Conservation (phyloP, 2,888 invertebrate genomes). For the Sinotaia quadrata region DNA sequence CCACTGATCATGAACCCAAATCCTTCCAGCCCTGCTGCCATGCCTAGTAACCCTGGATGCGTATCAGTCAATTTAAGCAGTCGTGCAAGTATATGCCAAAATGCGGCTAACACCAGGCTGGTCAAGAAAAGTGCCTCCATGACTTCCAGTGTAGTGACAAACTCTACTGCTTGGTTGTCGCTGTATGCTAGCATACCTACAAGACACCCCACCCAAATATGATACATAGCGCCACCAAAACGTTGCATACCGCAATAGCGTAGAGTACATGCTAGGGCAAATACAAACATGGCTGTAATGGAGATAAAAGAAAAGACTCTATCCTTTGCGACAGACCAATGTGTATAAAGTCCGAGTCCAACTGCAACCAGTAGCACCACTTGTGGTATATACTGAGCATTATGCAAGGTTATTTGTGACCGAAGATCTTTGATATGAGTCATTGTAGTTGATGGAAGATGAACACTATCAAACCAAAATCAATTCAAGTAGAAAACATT, state of each 20-base stretch:
- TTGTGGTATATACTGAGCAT: conserved; percentile 60
- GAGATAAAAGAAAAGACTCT: conserved; percentile 58
- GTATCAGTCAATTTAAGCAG: conserved; percentile 46
- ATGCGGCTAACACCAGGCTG: conserved; percentile 55
- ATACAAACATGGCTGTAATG: conserved; percentile 61
- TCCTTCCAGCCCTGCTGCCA: conserved; percentile 59
- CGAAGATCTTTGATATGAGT: conserved; percentile 30
- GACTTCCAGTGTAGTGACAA: conserved; percentile 58
- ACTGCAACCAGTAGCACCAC: conserved; percentile 62
- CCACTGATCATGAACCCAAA: conserved; percentile 65
- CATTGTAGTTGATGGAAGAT: conserved; percentile 27
- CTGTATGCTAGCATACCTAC: conserved; percentile 66
- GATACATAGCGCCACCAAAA: conserved; percentile 58
- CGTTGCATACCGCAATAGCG: conserved; percentile 60
- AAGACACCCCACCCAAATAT: conserved; percentile 68
- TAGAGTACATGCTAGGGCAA: conserved; percentile 61
- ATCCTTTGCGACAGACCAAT: conserved; percentile 61
- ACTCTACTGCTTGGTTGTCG: conserved; percentile 51
- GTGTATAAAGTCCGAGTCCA: conserved; percentile 64
- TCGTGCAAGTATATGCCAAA: conserved; percentile 59
- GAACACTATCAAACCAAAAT: conserved; percentile 27
- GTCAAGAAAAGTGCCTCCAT: conserved; percentile 67
- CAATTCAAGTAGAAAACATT: neutral
- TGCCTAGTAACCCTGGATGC: conserved; percentile 47
- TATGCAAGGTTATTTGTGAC: conserved; percentile 38